Conservation (phyloP, 2,113 vertebrate genomes). For the Rhinolophus sinicus region DNA sequence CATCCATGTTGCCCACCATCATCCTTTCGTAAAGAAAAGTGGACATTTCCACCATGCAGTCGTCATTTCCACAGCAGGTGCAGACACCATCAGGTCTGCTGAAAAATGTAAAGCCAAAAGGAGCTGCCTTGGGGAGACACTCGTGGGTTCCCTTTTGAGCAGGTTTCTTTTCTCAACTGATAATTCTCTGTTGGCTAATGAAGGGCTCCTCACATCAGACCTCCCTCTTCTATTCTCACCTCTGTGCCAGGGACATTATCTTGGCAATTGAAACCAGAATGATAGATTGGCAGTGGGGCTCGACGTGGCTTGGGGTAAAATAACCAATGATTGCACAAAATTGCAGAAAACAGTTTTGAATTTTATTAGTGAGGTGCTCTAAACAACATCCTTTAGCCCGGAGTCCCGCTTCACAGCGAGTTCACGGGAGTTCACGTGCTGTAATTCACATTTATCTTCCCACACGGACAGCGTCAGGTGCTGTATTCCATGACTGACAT, state of each 20-base stretch:
- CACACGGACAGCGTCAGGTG: slow-evolving; percentile 57
- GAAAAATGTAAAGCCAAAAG: background rate
- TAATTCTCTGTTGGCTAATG: background rate
- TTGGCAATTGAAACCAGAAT: slow-evolving; percentile 77
- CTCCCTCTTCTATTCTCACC: slow-evolving; percentile 31
- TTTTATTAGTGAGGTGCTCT: slow-evolving; percentile 86
- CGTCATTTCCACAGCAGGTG: background rate
- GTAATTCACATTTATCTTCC: slow-evolving; percentile 77
- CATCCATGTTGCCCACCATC: background rate
- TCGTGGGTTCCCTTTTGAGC: background rate
- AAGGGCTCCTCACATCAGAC: slow-evolving; percentile 44
- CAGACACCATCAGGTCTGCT: background rate
- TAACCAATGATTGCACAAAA: slow-evolving; percentile 82
- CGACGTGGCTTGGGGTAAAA: slow-evolving; percentile 83
- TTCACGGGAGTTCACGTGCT: slow-evolving; percentile 75
- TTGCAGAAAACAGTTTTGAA: slow-evolving; percentile 85
- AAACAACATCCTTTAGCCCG: slow-evolving; percentile 80
- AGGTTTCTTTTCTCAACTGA: background rate
- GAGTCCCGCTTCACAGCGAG: slow-evolving; percentile 81
- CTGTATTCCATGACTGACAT: slow-evolving; percentile 76
- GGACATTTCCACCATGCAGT: background rate
- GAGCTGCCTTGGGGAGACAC: background rate
- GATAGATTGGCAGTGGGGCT: slow-evolving; percentile 74
- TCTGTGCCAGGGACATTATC: slow-evolving; percentile 69
- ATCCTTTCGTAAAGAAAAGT: background rate